Base-by-base conservation (phyloP, 1,140 invertebrate species). In the Drosophila nannoptera region DNA sequence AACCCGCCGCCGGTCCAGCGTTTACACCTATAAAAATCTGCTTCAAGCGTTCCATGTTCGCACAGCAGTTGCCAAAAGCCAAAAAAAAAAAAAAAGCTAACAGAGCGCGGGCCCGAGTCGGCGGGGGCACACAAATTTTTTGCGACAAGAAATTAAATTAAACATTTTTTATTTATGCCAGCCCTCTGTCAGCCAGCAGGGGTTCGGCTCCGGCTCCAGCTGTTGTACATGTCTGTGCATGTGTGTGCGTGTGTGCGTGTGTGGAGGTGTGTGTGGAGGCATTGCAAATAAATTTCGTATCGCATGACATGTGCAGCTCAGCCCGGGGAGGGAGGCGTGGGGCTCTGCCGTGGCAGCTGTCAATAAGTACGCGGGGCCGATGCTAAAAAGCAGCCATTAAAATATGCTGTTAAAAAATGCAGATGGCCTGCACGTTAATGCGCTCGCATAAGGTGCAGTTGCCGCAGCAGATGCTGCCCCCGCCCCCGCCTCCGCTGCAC, bases 311-410 rank as follows among this genome's bases (percentile, higher is more conserved):
- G 80, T 84, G 80, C 80, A 86, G 71, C 80, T 86, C 86, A 76
- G 66, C 61, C 64, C 45, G 55, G 42, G 5, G 36, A n/a, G 9
- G 6, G n/a, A 8, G 5, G 11, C 12, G 22, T 4, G 35, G 11
- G 43, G 4, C 11, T 9, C 7, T 9, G 16, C 62, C 77, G 80
- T 86, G 76, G 63, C 80, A 84, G 80, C 80, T 84, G 80, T 84
- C 80, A 84, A 84, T 84, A 84, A 84, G 80, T 84, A 76, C 76
- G 81, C 74, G 54, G 81, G 71, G 81, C 78, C 74, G 76, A 86
- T 77, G 76, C 80, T 84, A 84, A 84, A 84, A 86, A 84, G 86
- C 80, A 78, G 81, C 76, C 81, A 84, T 84, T 84, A 84, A 84
- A 84, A 84, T 84, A 80, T 83, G 80, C 73, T 80, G 80, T 84